These are phyloP conservation scores for Phortica okadai DNA, from an alignment of 2,888 invertebrate species.

Conservation along the genomic window DNA sequence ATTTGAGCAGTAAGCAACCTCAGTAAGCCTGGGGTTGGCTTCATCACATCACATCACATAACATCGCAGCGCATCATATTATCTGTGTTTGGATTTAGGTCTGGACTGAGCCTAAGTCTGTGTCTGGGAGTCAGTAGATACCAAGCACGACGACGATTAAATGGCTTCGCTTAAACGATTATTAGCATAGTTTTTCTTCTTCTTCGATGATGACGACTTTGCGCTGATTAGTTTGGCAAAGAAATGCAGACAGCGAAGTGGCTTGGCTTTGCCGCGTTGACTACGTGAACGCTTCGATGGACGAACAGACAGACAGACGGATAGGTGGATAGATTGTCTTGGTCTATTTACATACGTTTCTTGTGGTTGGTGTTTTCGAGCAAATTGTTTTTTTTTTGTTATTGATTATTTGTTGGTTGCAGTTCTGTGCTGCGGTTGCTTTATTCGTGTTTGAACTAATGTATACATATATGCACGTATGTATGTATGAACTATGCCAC, in stretches of 20 bases:
- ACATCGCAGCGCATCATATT: too few species aligned
- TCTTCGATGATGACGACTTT: not conserved
- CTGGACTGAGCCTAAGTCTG: too few species aligned
- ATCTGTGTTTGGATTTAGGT: too few species aligned
- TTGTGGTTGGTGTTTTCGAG: conserved; percentile 1
- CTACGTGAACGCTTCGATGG: not conserved
- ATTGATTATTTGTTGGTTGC: not conserved
- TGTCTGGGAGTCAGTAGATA: not conserved
- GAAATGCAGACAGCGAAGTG: not conserved
- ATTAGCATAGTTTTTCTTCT: conserved; percentile 7
- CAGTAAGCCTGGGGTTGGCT: not conserved
- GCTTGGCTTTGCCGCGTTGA: not conserved
- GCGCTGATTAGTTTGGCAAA: not conserved
- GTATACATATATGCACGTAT: not conserved
- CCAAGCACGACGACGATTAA: conserved; percentile 1
- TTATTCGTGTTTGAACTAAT: too few species aligned
- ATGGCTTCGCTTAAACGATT: conserved; percentile 21
- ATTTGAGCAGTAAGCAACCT: not conserved
- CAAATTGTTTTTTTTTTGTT: not conserved
- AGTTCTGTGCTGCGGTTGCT: not conserved
- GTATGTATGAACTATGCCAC: not conserved
- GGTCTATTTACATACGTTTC: conserved; percentile 3
- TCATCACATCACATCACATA: not conserved
- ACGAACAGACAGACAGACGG: not conserved
- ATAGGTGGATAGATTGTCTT: not conserved